phyloP scores from a whole-genome alignment of 2,797 vertebrate genomes.

The Gila robusta region DNA sequence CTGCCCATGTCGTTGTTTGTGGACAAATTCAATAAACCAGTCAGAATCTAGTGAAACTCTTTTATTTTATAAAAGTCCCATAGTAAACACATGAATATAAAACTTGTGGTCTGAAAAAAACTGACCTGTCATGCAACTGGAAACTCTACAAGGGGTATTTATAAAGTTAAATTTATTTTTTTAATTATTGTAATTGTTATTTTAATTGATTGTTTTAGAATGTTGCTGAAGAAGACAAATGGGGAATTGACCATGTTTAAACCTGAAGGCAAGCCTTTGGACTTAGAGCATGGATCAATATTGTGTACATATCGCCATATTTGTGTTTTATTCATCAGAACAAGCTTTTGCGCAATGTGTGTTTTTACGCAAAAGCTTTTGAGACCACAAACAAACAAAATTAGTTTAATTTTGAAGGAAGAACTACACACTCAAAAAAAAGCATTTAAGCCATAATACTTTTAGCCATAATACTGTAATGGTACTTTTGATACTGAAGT shows the following conservation, averaged over 20 bases:
- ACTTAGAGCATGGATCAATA: conserved; percentile 23
- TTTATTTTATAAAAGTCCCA: background rate
- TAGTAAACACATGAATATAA: background rate
- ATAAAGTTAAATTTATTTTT: background rate
- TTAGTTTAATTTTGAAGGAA: conserved; percentile 44
- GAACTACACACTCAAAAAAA: background rate
- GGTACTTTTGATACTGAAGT: background rate
- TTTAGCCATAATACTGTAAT: conserved; percentile 7
- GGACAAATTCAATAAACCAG: conserved; percentile 5
- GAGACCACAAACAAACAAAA: conserved; percentile 57
- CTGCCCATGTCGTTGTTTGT: background rate
- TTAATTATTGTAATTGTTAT: background rate
- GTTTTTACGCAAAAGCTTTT: background rate
- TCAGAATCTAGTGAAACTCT: background rate
- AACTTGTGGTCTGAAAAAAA: background rate
- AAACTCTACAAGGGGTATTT: background rate
- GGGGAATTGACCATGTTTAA: background rate
- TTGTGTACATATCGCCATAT: conserved; percentile 49
- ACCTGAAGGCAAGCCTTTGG: conserved; percentile 23
- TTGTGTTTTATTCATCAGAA: conserved; percentile 41
- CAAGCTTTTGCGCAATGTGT: conserved; percentile 41
- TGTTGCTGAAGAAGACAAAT: background rate
- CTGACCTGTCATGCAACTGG: background rate
- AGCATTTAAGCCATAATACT: background rate
- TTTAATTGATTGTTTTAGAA: background rate